phyloP scores from a whole-genome alignment of 2,113 vertebrate genomes.

The Pedionomus torquatus region DNA sequence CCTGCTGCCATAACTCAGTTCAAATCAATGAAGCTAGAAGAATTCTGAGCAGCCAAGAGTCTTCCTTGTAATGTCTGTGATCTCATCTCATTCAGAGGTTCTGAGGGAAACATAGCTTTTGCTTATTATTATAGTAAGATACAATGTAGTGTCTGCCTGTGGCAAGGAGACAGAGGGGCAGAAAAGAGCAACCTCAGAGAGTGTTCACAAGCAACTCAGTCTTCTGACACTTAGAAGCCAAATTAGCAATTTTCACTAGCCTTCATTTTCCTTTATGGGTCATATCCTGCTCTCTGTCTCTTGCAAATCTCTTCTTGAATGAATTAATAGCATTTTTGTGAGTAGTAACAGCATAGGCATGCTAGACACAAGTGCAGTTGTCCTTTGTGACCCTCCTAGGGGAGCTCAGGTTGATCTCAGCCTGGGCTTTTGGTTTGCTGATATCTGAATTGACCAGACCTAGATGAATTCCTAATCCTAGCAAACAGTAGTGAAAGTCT shows the following conservation, averaged over 20 bases:
- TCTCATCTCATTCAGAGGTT: background rate
- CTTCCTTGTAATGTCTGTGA: background rate
- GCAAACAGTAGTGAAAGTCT: background rate
- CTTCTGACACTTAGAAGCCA: background rate
- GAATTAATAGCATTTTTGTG: background rate
- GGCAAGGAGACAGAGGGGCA: background rate
- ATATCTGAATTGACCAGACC: background rate
- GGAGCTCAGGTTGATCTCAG: background rate
- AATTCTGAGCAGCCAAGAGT: background rate
- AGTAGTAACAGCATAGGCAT: background rate
- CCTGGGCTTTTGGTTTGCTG: background rate
- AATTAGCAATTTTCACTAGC: background rate
- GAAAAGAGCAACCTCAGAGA: background rate
- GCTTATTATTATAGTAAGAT: background rate
- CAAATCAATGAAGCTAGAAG: background rate
- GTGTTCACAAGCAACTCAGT: background rate
- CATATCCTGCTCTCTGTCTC: background rate
- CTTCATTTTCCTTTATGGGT: background rate
- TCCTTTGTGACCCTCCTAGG: background rate
- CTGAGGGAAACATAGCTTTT: background rate
- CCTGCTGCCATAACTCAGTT: background rate
- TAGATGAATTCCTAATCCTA: background rate
- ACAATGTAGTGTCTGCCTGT: background rate
- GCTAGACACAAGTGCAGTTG: background rate
- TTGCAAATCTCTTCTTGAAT: background rate